Evolutionary conservation across 2,888 invertebrate species (phyloP).

Genomic region (Rotaria socialis): DNA sequence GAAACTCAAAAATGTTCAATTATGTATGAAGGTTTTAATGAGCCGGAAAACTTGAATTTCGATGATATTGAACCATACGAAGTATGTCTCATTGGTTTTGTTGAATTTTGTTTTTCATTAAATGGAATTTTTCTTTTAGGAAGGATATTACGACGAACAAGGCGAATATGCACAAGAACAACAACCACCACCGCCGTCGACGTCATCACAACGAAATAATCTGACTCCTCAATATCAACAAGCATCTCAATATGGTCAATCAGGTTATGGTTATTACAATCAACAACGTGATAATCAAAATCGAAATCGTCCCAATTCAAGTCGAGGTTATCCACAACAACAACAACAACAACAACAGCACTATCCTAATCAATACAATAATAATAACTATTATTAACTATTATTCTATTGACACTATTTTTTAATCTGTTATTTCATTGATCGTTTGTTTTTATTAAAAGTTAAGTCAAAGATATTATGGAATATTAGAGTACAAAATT

Average conservation of each 20-base stretch:
- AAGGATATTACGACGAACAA: neutral
- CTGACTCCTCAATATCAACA: neutral
- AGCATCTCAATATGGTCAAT: neutral
- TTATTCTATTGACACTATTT: neutral
- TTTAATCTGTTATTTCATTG: neutral
- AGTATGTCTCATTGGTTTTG: neutral
- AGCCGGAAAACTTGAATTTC: neutral
- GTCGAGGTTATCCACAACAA: conserved; percentile 5
- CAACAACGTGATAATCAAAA: neutral
- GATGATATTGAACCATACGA: conserved; percentile 15
- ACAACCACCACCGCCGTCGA: neutral
- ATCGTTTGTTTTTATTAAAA: neutral
- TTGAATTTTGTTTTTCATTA: too few relatives aligned
- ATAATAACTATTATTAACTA: neutral
- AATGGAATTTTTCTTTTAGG: neutral
- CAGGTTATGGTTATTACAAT: neutral
- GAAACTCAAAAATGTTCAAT: neutral
- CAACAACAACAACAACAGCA: neutral
- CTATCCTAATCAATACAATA: neutral
- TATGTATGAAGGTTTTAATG: conserved; percentile 1
- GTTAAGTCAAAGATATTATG: too few relatives aligned
- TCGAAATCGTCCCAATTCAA: neutral
- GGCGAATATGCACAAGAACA: neutral
- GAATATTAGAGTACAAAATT: too few relatives aligned
- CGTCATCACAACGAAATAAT: neutral